A percentile compares a stretch with the other conserved stretches of the same genome.
Conservation (phyloP, 2,888 invertebrate species). For the Meloe dianella region DNA sequence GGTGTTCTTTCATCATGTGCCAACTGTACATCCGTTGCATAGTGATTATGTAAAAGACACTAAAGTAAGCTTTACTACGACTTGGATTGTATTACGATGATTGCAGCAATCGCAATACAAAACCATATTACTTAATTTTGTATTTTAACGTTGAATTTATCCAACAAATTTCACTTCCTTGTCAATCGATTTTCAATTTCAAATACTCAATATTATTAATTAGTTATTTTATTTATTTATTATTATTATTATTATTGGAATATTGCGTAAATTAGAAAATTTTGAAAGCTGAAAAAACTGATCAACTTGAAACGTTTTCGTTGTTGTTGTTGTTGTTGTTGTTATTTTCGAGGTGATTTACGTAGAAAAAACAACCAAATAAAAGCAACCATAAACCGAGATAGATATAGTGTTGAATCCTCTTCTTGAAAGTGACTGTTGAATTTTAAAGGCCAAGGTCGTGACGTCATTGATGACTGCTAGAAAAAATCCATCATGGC, state of each 20-base stretch:
- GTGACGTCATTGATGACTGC: constrained; percentile 20
- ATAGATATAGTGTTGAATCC: background rate
- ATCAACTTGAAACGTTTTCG: background rate
- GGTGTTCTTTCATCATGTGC: too few species aligned
- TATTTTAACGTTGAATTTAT: constrained; percentile 29
- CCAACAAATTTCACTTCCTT: constrained; percentile 27
- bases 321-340: background rate
- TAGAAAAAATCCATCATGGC: constrained; percentile 2
- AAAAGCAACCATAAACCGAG: background rate
- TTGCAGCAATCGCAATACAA: background rate
- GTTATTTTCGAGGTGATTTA: background rate
- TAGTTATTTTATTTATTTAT: background rate
- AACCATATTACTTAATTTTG: constrained; percentile 21
- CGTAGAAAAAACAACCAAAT: background rate
- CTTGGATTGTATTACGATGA: background rate
- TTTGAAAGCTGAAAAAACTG: background rate
- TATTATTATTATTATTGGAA: background rate
- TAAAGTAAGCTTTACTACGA: background rate
- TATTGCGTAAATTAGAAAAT: background rate
- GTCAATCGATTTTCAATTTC: constrained; percentile 24
- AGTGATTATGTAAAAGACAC: background rate
- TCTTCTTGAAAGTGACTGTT: constrained; percentile 3
- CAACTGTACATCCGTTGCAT: background rate
- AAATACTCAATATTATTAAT: too few species aligned
- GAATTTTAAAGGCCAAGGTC: constrained; percentile 33